A percentile compares a stretch with the other conserved stretches of the same genome.
These are phyloP conservation scores for Hypsopygia costalis DNA, from an alignment of 2,888 invertebrate genomes.

Conservation along the genomic window DNA sequence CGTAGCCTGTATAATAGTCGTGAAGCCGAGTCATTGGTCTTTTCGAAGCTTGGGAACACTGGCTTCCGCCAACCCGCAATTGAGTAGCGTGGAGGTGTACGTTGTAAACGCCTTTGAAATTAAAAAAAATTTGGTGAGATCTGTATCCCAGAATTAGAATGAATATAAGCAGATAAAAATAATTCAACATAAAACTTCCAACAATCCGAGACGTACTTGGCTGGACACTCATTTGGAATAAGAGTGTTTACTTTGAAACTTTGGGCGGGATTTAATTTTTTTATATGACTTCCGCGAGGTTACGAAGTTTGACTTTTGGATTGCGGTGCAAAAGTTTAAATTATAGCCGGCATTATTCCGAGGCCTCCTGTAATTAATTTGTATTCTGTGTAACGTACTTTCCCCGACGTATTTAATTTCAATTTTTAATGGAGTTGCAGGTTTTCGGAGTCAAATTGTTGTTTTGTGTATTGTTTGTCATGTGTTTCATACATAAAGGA, in stretches of 20 bases:
- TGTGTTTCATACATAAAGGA: no score
- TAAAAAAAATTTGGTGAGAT: no score
- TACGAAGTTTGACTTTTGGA: conserved; percentile 18
- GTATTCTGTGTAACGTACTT: conserved; percentile 20
- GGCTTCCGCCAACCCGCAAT: no score
- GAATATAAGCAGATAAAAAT: no score
- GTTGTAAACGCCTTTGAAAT: no score
- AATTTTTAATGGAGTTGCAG: background rate
- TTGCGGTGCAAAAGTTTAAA: conserved; percentile 20
- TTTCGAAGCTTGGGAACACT: no score
- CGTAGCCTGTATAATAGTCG: no score
- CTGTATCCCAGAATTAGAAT: no score
- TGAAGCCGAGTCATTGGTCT: no score
- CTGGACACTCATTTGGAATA: background rate
- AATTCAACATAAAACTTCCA: background rate
- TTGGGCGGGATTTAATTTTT: conserved; percentile 12
- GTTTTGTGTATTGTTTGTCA: no score
- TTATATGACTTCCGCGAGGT: conserved; percentile 12
- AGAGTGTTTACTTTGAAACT: conserved; percentile 14
- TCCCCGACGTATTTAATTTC: conserved; percentile 13
- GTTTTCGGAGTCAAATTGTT: no score
- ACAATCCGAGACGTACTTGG: background rate
- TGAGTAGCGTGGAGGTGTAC: no score
- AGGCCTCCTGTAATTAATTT: conserved; percentile 21
- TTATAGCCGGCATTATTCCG: conserved; percentile 16